Percentiles rank a stretch among this genome's conserved stretches.
Conservation (phyloP, 2,113 vertebrate species). For the Oenanthe oenanthe region DNA sequence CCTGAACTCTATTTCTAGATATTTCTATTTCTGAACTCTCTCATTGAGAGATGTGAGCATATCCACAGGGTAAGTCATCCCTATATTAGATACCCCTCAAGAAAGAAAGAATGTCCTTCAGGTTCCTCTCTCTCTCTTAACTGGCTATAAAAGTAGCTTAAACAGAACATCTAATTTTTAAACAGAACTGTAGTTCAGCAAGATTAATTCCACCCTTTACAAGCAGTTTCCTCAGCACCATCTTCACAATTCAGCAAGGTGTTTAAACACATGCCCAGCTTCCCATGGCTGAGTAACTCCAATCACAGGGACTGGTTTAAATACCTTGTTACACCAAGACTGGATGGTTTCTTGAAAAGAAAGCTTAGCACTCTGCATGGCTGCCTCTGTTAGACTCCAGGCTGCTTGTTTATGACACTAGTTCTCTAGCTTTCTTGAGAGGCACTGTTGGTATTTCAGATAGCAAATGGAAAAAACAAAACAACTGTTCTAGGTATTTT, state of each 20-base stretch:
- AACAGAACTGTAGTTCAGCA: not conserved
- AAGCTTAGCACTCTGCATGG: not conserved
- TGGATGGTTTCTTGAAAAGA: not conserved
- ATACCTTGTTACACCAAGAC: not conserved
- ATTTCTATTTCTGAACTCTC: too few relatives aligned
- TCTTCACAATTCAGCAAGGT: not conserved
- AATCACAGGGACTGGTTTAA: not conserved
- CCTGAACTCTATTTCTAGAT: not conserved
- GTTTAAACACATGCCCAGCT: not conserved
- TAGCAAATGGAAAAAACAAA: not conserved
- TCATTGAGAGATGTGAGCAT: not conserved
- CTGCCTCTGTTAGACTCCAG: not conserved
- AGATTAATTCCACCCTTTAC: not conserved
- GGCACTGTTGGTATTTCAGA: not conserved
- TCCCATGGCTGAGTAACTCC: not conserved
- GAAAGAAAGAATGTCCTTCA: not conserved
- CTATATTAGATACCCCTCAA: not conserved
- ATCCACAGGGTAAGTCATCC: not conserved
- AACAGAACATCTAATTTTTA: not conserved
- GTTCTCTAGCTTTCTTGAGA: conserved; percentile 4
- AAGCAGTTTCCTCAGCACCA: not conserved
- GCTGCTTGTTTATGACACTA: conserved; percentile 16
- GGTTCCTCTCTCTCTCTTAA: not conserved
- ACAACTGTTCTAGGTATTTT: not conserved
- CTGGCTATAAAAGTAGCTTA: not conserved